Conservation (phyloP, 2,888 invertebrate species). For the Alloplasta piceator region DNA sequence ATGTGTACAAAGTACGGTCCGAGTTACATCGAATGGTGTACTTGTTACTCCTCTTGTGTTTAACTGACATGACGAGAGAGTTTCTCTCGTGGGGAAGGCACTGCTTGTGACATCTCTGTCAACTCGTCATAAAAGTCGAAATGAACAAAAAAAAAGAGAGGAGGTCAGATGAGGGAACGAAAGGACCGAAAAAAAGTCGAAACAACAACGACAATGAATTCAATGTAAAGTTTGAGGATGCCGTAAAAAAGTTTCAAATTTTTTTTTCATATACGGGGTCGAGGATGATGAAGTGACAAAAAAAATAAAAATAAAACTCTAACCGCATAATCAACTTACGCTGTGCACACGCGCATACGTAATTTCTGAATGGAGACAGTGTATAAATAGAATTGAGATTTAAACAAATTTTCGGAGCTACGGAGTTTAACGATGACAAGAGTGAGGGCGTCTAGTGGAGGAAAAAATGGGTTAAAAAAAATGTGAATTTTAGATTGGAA, state of each 20-base stretch:
- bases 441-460: constrained; percentile 12
- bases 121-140: constrained; percentile 56
- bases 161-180: constrained; percentile 14
- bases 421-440: constrained; percentile 34
- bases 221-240: constrained; percentile 54
- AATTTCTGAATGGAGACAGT: constrained; percentile 16
- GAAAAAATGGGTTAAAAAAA: constrained; percentile 21
- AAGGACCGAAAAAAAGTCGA: constrained; percentile 30
- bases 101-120: constrained; percentile 61
- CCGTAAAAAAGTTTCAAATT: constrained; percentile 45
- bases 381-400: constrained; percentile 13
- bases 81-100: constrained; percentile 28
- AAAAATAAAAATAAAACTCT: constrained; percentile 32
- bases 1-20: constrained; percentile 38
- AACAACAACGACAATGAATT: constrained; percentile 56
- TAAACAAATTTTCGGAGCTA: constrained; percentile 36
- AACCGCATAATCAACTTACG: not conserved
- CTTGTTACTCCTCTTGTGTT: constrained; percentile 42
- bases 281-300: constrained; percentile 7
- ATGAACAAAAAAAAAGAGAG: constrained; percentile 33
- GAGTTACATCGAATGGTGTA: constrained; percentile 47
- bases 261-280: constrained; percentile 5
- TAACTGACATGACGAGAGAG: constrained; percentile 13
- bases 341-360: constrained; percentile 7
- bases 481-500: constrained; percentile 46